Evolutionary conservation across 1,140 invertebrate genomes (phyloP).

Genomic region (Venustaconcha ellipsiformis): DNA sequence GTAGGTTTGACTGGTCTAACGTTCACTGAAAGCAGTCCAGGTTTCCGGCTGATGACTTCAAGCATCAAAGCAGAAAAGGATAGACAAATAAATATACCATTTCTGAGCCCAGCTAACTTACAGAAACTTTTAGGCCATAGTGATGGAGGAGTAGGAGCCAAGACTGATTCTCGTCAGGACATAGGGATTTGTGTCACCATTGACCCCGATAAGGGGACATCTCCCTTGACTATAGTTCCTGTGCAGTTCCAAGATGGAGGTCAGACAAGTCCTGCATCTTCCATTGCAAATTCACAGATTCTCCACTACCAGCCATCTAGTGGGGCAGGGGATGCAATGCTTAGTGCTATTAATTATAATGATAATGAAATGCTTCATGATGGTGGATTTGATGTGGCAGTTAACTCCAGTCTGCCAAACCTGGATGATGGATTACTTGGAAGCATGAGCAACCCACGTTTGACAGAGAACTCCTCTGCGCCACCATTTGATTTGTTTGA

Average conservation of each 20-base stretch:
- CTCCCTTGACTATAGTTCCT: conserved; percentile 52
- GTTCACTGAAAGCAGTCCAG: no score
- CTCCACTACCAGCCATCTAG: conserved; percentile 52
- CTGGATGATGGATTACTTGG: conserved; percentile 65
- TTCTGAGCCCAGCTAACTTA: conserved; percentile 28
- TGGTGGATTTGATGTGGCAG: conserved; percentile 64
- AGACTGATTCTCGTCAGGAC: no score
- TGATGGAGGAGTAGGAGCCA: background rate
- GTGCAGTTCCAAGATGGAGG: conserved; percentile 57
- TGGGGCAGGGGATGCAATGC: conserved; percentile 66
- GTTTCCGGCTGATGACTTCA: no score
- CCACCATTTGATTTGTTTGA: conserved; percentile 78
- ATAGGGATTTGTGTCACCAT: no score
- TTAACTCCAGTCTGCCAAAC: conserved; percentile 50
- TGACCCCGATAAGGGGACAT: conserved; percentile 50
- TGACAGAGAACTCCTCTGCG: conserved; percentile 46
- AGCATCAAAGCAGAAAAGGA: background rate
- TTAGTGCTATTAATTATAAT: conserved; percentile 68
- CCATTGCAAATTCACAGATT: conserved; percentile 34
- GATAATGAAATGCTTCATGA: conserved; percentile 67
- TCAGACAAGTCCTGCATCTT: conserved; percentile 58
- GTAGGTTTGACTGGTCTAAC: no score
- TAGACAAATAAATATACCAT: conserved; percentile 26
- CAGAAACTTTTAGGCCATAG: conserved; percentile 25
- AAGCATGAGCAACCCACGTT: conserved; percentile 49